These are phyloP conservation scores for Gonioctena quinquepunctata DNA, from an alignment of 1,140 invertebrate species.

Conservation along the genomic window DNA sequence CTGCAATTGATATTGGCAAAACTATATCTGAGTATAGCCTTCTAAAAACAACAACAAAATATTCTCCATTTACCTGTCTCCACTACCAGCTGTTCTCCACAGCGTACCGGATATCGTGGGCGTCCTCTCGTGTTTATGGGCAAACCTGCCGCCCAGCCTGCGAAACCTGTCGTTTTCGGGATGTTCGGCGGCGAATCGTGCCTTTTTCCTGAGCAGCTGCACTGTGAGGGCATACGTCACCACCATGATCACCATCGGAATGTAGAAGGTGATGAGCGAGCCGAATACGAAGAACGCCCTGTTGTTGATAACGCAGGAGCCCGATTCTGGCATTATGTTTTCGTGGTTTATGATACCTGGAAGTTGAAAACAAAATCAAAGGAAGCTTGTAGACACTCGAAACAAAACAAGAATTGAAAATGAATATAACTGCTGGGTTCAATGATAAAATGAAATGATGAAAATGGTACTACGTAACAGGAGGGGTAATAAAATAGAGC, in stretches of 20 bases:
- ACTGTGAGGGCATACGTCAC: constrained; percentile 89
- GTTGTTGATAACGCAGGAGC: constrained; percentile 84
- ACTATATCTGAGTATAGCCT: too few relatives aligned
- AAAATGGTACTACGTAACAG: too few relatives aligned
- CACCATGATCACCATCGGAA: constrained; percentile 91
- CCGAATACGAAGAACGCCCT: constrained; percentile 85
- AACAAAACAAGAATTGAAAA: too few relatives aligned
- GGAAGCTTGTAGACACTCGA: too few relatives aligned
- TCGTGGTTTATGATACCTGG: constrained; percentile 70
- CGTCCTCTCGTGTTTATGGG: constrained; percentile 59
- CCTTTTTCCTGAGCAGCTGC: constrained; percentile 75
- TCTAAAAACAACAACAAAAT: background rate
- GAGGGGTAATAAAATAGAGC: too few relatives aligned
- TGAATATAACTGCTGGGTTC: background rate
- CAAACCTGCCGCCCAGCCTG: constrained; percentile 66
- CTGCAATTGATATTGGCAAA: too few relatives aligned
- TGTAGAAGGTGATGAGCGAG: constrained; percentile 88
- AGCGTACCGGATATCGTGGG: constrained; percentile 48
- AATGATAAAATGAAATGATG: background rate
- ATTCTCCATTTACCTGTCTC: constrained; percentile 37
- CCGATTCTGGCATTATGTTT: constrained; percentile 77
- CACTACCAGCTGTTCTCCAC: constrained; percentile 58
- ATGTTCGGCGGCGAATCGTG: constrained; percentile 68
- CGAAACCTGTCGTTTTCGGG: constrained; percentile 63
- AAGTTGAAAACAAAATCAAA: too few relatives aligned